A percentile compares a stretch with the other conserved stretches of the same genome.
These are phyloP conservation scores for Clanis bilineata DNA, from an alignment of 2,888 invertebrate genomes.

Conservation along the genomic window DNA sequence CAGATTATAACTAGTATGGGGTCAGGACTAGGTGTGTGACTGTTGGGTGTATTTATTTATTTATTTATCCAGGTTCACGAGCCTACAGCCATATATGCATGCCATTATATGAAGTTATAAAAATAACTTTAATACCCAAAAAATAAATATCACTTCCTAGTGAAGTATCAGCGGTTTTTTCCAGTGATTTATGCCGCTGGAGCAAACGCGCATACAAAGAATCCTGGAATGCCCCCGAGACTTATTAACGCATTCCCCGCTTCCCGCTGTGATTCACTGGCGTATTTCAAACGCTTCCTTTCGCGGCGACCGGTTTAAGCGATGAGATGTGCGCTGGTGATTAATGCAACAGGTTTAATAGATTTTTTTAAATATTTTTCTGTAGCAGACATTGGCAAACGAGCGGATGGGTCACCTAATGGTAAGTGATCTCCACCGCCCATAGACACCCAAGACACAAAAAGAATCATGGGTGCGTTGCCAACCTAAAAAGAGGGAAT, in stretches of 20 bases:
- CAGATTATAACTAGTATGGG: too few species aligned
- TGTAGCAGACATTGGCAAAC: too few species aligned
- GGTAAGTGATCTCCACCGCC: too few species aligned
- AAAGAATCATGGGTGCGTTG: too few species aligned
- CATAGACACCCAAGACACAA: too few species aligned
- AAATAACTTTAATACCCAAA: neutral
- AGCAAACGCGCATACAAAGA: constrained; percentile 21
- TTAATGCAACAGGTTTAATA: constrained; percentile 14
- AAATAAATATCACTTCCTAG: neutral
- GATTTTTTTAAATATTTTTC: neutral
- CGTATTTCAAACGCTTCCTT: constrained; percentile 67
- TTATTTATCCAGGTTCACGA: too few species aligned
- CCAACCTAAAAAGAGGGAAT: too few species aligned
- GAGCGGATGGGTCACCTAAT: too few species aligned
- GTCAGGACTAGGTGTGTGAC: too few species aligned
- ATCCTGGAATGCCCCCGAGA: constrained; percentile 49
- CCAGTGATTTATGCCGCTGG: constrained; percentile 1
- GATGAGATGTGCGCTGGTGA: neutral
- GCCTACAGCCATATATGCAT: too few species aligned
- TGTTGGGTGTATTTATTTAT: too few species aligned
- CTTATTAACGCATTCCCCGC: constrained; percentile 76
- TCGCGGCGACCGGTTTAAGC: constrained; percentile 27
- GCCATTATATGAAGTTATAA: too few species aligned
- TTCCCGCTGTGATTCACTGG: constrained; percentile 67
- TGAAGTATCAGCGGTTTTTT: neutral